These are phyloP conservation scores for Heliconius charithonia DNA, from an alignment of 2,888 invertebrate species.

Conservation along the genomic window DNA sequence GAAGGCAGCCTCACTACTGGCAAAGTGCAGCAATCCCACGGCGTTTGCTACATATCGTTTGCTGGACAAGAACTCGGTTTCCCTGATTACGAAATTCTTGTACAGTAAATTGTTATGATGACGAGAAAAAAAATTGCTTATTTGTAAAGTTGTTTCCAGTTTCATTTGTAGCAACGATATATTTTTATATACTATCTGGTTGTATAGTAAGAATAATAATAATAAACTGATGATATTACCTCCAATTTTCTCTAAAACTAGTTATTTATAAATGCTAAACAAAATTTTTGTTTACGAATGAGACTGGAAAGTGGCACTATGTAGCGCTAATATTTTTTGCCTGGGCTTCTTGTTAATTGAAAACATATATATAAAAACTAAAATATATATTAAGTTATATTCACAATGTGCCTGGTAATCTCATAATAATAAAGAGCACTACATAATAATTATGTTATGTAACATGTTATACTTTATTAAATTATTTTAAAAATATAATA, in stretches of 20 bases:
- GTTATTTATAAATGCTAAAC: not conserved
- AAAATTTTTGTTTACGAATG: conserved; percentile 2
- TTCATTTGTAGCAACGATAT: not conserved
- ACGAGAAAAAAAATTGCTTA: conserved; percentile 24
- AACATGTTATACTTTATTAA: conserved; percentile 56
- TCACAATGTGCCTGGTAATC: conserved; percentile 53
- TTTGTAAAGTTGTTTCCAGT: conserved; percentile 11
- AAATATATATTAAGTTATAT: conserved; percentile 31
- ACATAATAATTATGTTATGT: conserved; percentile 47
- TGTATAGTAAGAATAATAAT: not conserved
- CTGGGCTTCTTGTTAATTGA: conserved; percentile 5
- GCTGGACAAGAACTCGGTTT: conserved; percentile 91
- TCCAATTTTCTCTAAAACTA: not conserved
- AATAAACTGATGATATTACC: not conserved
- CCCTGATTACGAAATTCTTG: conserved; percentile 91
- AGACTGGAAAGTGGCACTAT: conserved; percentile 3
- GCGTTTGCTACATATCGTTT: conserved; percentile 92
- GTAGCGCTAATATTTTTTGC: conserved; percentile 7
- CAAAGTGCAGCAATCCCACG: conserved; percentile 93
- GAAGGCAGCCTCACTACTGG: conserved; percentile 91
- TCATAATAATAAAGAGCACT: conserved; percentile 53
- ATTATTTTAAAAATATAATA: conserved; percentile 51
- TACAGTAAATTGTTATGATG: conserved; percentile 60
- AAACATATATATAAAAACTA: not conserved
- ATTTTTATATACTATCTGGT: not conserved